phyloP scores from a whole-genome alignment of 2,113 vertebrate genomes.

The Pluvianellus socialis region DNA sequence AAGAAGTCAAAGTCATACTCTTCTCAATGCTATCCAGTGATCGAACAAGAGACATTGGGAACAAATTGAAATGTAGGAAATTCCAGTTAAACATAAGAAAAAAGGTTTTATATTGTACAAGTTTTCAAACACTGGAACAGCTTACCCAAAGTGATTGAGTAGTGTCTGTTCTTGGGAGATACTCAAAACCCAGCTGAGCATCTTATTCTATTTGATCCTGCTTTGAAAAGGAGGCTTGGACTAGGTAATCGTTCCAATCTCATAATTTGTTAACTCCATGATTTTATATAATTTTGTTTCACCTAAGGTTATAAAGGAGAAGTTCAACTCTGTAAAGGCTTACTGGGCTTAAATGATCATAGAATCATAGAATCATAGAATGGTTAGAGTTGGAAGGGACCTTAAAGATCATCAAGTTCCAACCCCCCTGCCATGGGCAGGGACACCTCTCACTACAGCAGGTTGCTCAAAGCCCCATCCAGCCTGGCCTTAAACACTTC shows the following conservation, averaged over 20 bases:
- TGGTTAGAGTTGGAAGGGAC: no score
- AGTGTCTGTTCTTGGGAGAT: not conserved
- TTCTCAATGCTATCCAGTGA: not conserved
- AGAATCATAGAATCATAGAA: no score
- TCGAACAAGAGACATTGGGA: not conserved
- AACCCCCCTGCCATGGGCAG: no score
- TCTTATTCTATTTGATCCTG: not conserved
- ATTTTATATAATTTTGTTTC: not conserved
- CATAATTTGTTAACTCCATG: not conserved
- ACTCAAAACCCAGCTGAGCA: not conserved
- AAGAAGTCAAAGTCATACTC: not conserved
- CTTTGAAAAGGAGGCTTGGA: not conserved
- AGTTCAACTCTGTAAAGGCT: not conserved
- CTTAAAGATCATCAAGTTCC: no score
- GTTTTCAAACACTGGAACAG: not conserved
- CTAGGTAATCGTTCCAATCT: not conserved
- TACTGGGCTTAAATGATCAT: not conserved
- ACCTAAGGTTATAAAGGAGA: not conserved
- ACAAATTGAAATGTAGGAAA: not conserved
- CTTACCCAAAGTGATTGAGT: not conserved
- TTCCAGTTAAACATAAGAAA: not conserved
- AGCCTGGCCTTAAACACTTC: no score
- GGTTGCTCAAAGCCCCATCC: no score
- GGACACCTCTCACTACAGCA: no score
- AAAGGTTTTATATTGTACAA: not conserved